Percentiles rank a stretch among this genome's conserved stretches.
phyloP scores from a whole-genome alignment of 2,113 vertebrate genomes.

The Maccullochella peelii region DNA sequence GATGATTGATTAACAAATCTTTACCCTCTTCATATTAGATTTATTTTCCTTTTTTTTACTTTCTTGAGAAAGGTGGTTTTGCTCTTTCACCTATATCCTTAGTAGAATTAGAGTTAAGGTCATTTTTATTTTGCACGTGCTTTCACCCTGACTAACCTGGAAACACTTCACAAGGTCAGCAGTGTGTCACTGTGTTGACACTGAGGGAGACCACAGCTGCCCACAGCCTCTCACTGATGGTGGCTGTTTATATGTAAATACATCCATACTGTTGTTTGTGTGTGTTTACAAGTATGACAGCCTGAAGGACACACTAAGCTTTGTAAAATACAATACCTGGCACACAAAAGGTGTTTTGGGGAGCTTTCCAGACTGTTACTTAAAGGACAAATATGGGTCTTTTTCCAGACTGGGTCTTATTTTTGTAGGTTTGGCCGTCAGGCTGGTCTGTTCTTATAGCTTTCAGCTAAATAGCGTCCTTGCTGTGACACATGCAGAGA shows the following conservation, averaged over 20 bases:
- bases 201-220: conserved; percentile 15
- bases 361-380: neutral
- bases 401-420: neutral
- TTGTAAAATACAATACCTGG: conserved; percentile 8
- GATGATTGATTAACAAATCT: neutral
- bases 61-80: neutral
- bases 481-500: neutral
- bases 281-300: conserved; percentile 37
- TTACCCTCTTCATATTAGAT: neutral
- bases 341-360: neutral
- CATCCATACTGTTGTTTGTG: conserved; percentile 1
- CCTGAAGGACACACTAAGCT: conserved; percentile 44
- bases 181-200: conserved; percentile 11
- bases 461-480: neutral
- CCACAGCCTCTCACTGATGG: conserved; percentile 27
- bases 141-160: conserved; percentile 20
- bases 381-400: neutral
- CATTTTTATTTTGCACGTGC: neutral
- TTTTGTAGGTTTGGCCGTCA: neutral
- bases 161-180: conserved; percentile 28
- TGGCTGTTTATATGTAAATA: conserved; percentile 76
- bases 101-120: neutral
- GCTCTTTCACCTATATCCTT: neutral
- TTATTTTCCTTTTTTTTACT: neutral
- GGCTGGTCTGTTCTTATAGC: neutral